Base-by-base conservation (phyloP, 2,113 vertebrate species). In the Perognathus longimembris region DNA sequence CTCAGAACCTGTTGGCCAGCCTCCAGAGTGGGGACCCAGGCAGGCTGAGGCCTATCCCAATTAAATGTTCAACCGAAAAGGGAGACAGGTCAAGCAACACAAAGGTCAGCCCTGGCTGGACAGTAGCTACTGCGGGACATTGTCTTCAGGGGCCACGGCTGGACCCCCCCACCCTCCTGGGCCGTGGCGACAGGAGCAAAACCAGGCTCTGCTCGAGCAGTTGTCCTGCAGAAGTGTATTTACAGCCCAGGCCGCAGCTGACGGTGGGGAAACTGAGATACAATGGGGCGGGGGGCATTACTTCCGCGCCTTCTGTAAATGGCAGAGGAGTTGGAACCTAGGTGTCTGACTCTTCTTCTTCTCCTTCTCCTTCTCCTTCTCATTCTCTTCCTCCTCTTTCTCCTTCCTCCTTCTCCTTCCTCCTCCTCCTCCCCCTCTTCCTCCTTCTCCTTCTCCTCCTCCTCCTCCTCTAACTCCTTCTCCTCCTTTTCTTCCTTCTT, bases 1-100 rank as follows among this genome's bases (percentile, higher is more conserved):
- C 93, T 89, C 92, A 86, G 94, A 34, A 57, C 80, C 34, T 18
- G 6, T 74, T 73, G 64, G 94, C 89, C 38, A 0, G 4, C 22
- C 7, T 12, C 82, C 92, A 91, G 74, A 81, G 28, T 84, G 59
- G 81, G 91, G 85, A 64, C 63, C 26, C 0, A 24, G 92, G 45
- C 83, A 4, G 42, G 42, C 61, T 81, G 64, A 80, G 78, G 84
- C 84, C 89, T 74, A 32, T 86, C 91, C 94, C 93, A 70, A 91
- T 59, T 57, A 45, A 67, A 91, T 84, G 61, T 94, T 84, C 91
- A 92, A 75, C 63, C 70, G 92, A 89, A 94, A 93, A 90, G 92
- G 94, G 93, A 95, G 87, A 89, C 69, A 69, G 69, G 89, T 84
- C 63, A 32, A 66, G 64, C 78, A 86, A 86, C 80, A 76, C 50